These are phyloP conservation scores for Anseranas semipalmata DNA, from an alignment of 2,113 vertebrate species.

Conservation along the genomic window DNA sequence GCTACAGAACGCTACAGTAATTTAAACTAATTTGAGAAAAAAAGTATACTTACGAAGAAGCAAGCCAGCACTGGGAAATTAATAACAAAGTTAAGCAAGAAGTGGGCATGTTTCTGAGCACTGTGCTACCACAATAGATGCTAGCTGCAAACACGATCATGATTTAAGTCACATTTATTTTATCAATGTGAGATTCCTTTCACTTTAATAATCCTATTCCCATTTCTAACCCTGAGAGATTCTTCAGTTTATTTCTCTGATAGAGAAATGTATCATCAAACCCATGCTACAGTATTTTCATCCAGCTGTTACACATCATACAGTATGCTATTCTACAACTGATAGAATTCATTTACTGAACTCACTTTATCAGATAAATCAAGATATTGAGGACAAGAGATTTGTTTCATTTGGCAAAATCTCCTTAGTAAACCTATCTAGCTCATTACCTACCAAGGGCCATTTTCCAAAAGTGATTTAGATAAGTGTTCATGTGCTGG, in stretches of 20 bases:
- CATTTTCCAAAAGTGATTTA: not conserved
- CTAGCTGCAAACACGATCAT: not conserved
- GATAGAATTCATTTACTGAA: not conserved
- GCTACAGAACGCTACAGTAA: not conserved
- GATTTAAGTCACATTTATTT: not conserved
- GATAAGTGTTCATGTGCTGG: not conserved
- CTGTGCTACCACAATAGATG: not conserved
- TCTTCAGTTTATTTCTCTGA: not conserved
- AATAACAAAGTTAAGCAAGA: not conserved
- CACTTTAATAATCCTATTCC: not conserved
- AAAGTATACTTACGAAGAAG: not conserved
- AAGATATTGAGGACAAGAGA: not conserved
- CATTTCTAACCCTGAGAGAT: not conserved
- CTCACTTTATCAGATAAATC: conserved; percentile 12
- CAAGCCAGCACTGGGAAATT: not conserved
- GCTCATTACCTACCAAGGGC: not conserved
- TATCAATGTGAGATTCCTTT: not conserved
- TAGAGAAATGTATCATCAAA: not conserved
- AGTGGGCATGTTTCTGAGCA: not conserved
- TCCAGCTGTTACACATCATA: not conserved
- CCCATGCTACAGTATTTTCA: not conserved
- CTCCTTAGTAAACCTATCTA: not conserved
- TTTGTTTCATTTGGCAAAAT: not conserved
- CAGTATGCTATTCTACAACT: conserved; percentile 8
- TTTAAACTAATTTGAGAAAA: not conserved